Conservation (phyloP, 2,888 invertebrate species). For the Plagodis dolabraria region DNA sequence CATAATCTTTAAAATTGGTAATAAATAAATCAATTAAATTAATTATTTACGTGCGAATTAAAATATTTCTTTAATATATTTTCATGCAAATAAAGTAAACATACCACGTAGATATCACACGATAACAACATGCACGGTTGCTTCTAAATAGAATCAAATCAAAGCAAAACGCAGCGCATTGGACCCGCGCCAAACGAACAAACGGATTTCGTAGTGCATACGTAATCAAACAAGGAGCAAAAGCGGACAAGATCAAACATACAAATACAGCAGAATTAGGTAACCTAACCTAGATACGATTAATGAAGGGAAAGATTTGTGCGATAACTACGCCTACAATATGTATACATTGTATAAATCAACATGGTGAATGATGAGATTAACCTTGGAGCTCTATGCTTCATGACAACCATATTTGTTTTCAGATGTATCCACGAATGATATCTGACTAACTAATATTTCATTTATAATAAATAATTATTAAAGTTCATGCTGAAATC, state of each 20-base stretch:
- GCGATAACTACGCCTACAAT: too few species aligned
- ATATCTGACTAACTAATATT: too few species aligned
- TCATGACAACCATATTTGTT: too few species aligned
- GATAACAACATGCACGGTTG: constrained; percentile 63
- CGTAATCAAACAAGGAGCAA: constrained; percentile 42
- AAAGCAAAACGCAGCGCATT: constrained; percentile 64
- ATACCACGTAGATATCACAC: constrained; percentile 56
- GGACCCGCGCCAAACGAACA: constrained; percentile 62
- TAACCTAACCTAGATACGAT: neutral
- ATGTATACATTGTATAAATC: too few species aligned
- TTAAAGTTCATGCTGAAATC: too few species aligned
- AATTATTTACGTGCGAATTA: too few species aligned
- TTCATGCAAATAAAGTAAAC: constrained; percentile 47
- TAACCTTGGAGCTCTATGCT: too few species aligned
- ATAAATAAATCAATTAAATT: too few species aligned
- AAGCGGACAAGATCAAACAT: constrained; percentile 22
- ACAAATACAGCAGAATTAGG: constrained; percentile 19
- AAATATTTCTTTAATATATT: constrained; percentile 3
- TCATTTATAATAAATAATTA: too few species aligned
- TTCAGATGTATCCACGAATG: too few species aligned
- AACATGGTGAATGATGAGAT: too few species aligned
- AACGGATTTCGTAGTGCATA: constrained; percentile 63
- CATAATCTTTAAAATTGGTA: too few species aligned
- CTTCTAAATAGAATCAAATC: constrained; percentile 69
- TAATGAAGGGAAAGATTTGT: neutral